Evolutionary conservation across 2,113 vertebrate genomes (phyloP).

Genomic region (Romanogobio albipinnatus): DNA sequence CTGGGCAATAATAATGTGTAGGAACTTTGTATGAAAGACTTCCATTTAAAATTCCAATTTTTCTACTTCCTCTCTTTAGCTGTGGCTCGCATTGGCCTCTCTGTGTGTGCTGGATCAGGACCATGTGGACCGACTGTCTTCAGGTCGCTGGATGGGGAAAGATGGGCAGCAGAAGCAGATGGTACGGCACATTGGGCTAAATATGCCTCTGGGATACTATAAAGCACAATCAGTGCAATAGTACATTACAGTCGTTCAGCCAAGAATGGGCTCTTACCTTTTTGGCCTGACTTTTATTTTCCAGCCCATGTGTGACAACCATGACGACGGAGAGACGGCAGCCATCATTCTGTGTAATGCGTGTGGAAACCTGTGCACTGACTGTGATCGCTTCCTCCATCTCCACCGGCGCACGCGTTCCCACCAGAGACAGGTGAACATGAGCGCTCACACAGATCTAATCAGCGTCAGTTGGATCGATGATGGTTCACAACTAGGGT

Average conservation of each 20-base stretch:
- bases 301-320: conserved; percentile 99
- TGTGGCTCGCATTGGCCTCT: conserved; percentile 96
- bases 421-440: conserved; percentile 93
- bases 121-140: conserved; percentile 95
- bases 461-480: not conserved
- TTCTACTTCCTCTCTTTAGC: conserved; percentile 68
- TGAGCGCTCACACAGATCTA: not conserved
- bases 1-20: not conserved
- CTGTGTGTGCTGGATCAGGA: conserved; percentile 98
- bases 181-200: conserved; percentile 68
- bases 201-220: not conserved
- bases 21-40: not conserved
- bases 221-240: not conserved
- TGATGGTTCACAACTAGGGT: not conserved
- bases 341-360: conserved; percentile 96
- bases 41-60: not conserved
- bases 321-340: conserved; percentile 96
- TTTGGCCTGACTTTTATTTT: not conserved
- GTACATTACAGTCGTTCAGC: not conserved
- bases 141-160: conserved; percentile 99
- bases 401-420: conserved; percentile 96
- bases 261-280: not conserved
- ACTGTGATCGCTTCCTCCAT: conserved; percentile 97
- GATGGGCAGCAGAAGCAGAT: conserved; percentile 99
- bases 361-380: conserved; percentile 97